Evolutionary conservation across 2,888 invertebrate species (phyloP), one percentile per base, ranked within the genome.

Genomic region (Thelaira solivaga): DNA sequence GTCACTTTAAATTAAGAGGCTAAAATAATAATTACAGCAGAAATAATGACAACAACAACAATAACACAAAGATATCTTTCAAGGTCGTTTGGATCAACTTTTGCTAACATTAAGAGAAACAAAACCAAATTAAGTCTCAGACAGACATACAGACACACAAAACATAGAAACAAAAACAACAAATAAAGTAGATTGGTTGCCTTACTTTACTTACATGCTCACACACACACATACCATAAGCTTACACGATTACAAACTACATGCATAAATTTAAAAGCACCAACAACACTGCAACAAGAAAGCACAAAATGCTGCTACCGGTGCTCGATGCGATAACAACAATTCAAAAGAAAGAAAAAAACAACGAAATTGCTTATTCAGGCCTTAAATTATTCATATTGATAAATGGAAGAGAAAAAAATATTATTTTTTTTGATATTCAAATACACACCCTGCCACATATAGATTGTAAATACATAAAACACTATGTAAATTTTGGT

Each of bases 41-140:
- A 11, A 49, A 22, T 41, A 67, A 39, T 5, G 39, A n/a, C 51
- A 34, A 20, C 24, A 53, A 36, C 24, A 31, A n/a, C 20, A 59
- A 10, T 36, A 34, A 18, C 11, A 55, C 64, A 45, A 11, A 59
- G 43, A 61, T 49, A 64, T 74, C 74, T 74, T 78, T 78, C 78
- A 78, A 78, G 78, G 78, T 74, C 78, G 78, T 74, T 74, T 49
- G 65, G 69, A 78, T 71, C 78, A 69, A 71, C 74, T 78, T 69
- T 71, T 61, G 57, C 22, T 49, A 71, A 45, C 45, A 61, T 53
- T 61, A 31, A 64, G 47, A 39, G 11, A n/a, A n/a, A 65, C 24
- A 31, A 43, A 41, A 53, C 29, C 39, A 13, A 43, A 29, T 39
- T 68, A 62, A 2, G 26, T 43, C 24, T 26, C 69, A 69, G 8